Conservation (phyloP, 2,888 invertebrate genomes). For the Pheosia tremula region DNA sequence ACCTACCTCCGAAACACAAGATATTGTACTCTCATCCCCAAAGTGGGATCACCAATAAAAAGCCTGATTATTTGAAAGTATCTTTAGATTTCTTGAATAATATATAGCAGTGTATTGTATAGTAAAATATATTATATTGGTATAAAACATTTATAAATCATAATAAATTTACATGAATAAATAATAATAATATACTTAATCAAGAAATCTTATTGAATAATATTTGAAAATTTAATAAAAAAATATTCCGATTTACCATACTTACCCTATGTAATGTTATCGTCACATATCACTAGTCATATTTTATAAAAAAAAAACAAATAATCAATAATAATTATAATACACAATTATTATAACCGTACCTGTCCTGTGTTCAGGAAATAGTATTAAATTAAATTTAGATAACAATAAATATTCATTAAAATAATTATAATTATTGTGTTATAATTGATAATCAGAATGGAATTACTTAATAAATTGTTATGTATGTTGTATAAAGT, state of each 20-base stretch:
- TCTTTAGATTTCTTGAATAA: slow-evolving; percentile 47
- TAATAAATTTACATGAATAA: slow-evolving; percentile 15
- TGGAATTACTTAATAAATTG: slow-evolving; percentile 25
- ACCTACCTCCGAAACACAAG: slow-evolving; percentile 74
- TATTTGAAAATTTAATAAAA: slow-evolving; percentile 28
- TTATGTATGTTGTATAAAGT: slow-evolving; percentile 62
- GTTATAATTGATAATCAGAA: slow-evolving; percentile 15
- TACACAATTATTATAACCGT: slow-evolving; percentile 65
- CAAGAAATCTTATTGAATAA: slow-evolving; percentile 37
- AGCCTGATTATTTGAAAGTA: slow-evolving; percentile 64
- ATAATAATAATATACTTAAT: slow-evolving; percentile 33
- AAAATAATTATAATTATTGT: slow-evolving; percentile 23
- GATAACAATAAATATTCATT: slow-evolving; percentile 28
- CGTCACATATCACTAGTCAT: slow-evolving; percentile 84
- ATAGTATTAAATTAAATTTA: slow-evolving; percentile 58
- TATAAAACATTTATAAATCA: slow-evolving; percentile 20
- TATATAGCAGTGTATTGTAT: slow-evolving; percentile 68
- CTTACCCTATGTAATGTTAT: slow-evolving; percentile 70
- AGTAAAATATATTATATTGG: slow-evolving; percentile 25
- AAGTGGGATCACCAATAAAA: slow-evolving; percentile 77
- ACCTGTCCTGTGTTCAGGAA: slow-evolving; percentile 83
- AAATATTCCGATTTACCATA: slow-evolving; percentile 64
- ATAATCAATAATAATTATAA: slow-evolving; percentile 52
- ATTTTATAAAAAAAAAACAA: slow-evolving; percentile 65
- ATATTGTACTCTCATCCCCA: slow-evolving; percentile 54